Base-by-base conservation (phyloP, 2,888 invertebrate species). In the Netelia fuscicornis region DNA sequence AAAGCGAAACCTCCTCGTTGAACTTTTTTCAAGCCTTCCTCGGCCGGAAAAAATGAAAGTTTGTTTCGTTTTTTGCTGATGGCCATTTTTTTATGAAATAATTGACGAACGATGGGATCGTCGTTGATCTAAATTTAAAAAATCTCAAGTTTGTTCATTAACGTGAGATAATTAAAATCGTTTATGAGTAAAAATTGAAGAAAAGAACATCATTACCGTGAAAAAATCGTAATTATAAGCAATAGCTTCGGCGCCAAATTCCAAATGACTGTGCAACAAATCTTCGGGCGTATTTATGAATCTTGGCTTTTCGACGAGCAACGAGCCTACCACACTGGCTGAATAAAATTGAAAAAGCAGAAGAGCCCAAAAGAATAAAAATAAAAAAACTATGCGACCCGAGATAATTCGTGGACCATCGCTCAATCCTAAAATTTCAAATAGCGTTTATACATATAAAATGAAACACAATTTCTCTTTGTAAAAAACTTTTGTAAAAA, bases 1-100 rank as follows among this genome's bases (percentile, higher is more conserved):
- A 96, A 96, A 0, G 97, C 97, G 90, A 96, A 97, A 2, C 95
- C 96, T 2, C 97, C 97, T 48, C 93, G 91, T 90, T 95, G 95
- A 0, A 97, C 96, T 86, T 95, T 91, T 0, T 93, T 92, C 91
- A 97, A 94, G 10, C 97, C 97, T 64, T 94, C 91, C 9, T 83
- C 94, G 0, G 96, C 94, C 13, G 94, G 90, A 81, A 95, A 95
- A 93, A 85, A 91, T 0, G 89, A 87, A 5, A 78, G 58, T 65
- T 84, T 88, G n/a, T 88, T 90, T 60, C 89, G 80, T 68, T 89
- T 90, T 60, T 86, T 87, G 30, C 87, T 86, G 0, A 86, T 65
- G 1, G 87, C 85, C 30, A 96, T 95, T 93, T 96, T 96, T 86
- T 94, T 95, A 10, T 94, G 92, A 90, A 95, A 96, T 25, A 97